phyloP scores from a whole-genome alignment of 2,797 vertebrate species.

The Eulemur coronatus region DNA sequence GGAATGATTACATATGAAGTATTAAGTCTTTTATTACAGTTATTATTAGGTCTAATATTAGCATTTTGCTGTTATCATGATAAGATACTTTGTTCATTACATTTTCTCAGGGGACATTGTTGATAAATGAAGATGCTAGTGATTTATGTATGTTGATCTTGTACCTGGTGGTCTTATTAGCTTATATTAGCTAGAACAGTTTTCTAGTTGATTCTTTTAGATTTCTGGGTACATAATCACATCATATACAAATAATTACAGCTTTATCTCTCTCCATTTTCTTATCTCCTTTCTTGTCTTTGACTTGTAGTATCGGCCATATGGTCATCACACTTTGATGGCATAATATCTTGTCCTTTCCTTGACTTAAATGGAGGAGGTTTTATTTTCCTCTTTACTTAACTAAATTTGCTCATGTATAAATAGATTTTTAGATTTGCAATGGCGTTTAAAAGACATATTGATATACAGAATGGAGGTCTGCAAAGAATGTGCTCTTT shows the following conservation, averaged over 20 bases:
- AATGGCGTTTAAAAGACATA: background rate
- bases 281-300: background rate
- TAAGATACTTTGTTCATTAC: background rate
- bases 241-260: background rate
- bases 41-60: constrained; percentile 39
- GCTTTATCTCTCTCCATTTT: background rate
- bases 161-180: background rate
- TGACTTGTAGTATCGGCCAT: background rate
- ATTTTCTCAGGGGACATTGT: background rate
- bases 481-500: background rate
- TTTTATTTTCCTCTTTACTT: background rate
- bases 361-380: background rate
- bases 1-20: background rate
- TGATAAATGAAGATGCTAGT: constrained; percentile 12
- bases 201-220: constrained; percentile 27
- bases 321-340: background rate
- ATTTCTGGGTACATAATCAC: background rate
- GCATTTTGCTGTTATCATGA: constrained; percentile 8
- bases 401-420: background rate
- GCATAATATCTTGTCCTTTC: background rate
- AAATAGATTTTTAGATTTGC: background rate
- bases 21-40: background rate
- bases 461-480: background rate
- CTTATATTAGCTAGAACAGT: background rate
- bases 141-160: background rate